Conservation (phyloP, 2,797 vertebrate species). For the Acanthiza pusilla region DNA sequence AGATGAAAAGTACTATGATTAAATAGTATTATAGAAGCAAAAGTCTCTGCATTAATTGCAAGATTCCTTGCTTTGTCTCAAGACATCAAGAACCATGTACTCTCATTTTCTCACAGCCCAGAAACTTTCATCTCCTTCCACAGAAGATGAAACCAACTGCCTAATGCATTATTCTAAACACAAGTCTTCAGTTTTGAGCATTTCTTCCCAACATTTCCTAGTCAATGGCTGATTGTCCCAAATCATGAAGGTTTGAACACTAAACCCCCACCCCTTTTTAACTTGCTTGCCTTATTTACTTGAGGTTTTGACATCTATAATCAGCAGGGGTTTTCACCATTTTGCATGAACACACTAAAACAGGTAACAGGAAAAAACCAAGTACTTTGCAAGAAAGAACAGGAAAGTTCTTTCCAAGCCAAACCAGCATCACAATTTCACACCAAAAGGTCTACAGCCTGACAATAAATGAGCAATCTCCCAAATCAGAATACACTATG, state of each 20-base stretch:
- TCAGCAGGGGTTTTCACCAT: constrained; percentile 33
- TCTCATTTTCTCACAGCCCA: neutral
- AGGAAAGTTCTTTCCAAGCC: constrained; percentile 5
- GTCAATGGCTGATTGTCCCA: neutral
- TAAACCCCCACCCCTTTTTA: neutral
- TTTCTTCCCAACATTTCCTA: neutral
- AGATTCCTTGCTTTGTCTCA: neutral
- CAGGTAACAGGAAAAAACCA: constrained; percentile 11
- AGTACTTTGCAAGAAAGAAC: neutral
- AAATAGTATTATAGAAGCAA: neutral
- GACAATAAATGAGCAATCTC: neutral
- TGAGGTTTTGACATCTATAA: neutral
- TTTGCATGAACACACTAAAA: constrained; percentile 52
- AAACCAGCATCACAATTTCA: neutral
- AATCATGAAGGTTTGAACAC: neutral
- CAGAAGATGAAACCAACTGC: neutral
- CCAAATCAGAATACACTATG: neutral
- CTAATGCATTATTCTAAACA: neutral
- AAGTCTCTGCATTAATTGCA: neutral
- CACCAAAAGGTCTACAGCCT: neutral
- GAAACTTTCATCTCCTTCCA: neutral
- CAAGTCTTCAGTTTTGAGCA: neutral
- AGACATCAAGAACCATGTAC: neutral
- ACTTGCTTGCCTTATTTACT: neutral
- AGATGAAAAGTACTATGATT: neutral